Conservation (phyloP, 2,113 vertebrate genomes). For the Grammomys dolichurus region DNA sequence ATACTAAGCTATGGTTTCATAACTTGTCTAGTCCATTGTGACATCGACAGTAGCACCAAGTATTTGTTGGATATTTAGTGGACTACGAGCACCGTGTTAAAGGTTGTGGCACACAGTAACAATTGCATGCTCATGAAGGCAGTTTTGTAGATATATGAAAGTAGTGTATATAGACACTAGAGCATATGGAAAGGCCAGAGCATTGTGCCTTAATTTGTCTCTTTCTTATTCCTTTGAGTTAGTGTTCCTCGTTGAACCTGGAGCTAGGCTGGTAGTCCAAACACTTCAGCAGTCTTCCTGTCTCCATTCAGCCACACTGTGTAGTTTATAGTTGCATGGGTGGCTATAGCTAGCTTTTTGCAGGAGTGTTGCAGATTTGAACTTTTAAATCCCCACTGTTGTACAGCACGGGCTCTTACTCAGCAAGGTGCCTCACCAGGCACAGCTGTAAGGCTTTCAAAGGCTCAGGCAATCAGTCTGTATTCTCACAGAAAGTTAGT, state of each 20-base stretch:
- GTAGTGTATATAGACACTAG: neutral
- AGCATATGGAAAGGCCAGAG: neutral
- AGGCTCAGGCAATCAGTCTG: neutral
- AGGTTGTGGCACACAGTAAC: neutral
- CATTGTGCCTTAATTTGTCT: neutral
- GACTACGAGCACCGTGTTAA: neutral
- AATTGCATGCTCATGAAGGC: neutral
- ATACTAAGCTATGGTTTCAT: neutral
- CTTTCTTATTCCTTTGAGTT: too few species aligned
- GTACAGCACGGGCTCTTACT: neutral
- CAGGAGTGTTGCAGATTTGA: neutral
- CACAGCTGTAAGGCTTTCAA: neutral
- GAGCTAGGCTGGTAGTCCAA: neutral
- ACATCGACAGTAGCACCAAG: neutral
- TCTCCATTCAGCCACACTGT: neutral
- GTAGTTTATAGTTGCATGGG: neutral
- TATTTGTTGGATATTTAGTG: neutral
- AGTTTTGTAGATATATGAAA: neutral
- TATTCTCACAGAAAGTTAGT: neutral
- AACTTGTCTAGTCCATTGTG: neutral
- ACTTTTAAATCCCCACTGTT: too few species aligned
- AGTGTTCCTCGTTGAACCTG: neutral
- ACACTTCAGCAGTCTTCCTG: neutral
- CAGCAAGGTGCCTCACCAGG: neutral
- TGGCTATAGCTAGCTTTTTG: neutral